Evolutionary conservation across 2,113 vertebrate species (phyloP), one percentile per base, ranked within the genome.

Genomic region (Herpetotheres cachinnans): DNA sequence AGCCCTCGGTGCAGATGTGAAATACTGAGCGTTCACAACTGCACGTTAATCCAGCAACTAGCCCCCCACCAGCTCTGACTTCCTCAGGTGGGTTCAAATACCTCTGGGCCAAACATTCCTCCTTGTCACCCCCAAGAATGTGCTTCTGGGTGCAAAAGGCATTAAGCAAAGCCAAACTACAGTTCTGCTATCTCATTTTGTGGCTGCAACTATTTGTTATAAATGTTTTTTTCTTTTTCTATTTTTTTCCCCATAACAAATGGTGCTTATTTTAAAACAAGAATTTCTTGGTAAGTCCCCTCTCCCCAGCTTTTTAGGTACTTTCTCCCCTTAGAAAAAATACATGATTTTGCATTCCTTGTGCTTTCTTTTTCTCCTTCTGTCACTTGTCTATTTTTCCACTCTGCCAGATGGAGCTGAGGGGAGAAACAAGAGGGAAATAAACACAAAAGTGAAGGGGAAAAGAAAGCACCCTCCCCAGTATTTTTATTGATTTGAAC

Each of bases 131-230:
- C 42, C 13, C 36, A 78, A 73, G 62, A 87, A 80, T 85, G 67
- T 55, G 42, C 66, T 91, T 86, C 81, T 90, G 87, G 84, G 52
- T 1, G 11, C 65, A 89, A 79, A 95, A 93, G 42, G 3, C 27
- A 34, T 30, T 36, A 73, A 61, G 54, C 16, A 66, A 94, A 97
- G 91, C 78, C 91, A 96, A 97, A 95, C 84, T 83, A 17, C 78
- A 95, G 73, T 32, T 78, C 42, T 79, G 27, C 18, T 90, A 93
- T 62, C 77, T 95, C 46, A 19, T 93, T 87, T 93, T 93, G 74
- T 3, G 84, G 89, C 49, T 88, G 40, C 54, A 80, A 90, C 71
- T 93, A 36, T 93, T 82, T 84, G 13, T 59, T 79, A 29, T 40
- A 65, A 54, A 16, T 42, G 15, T 1, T 30, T 69, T 65, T 71